Base-by-base conservation (phyloP, 2,888 invertebrate genomes). In the Melinopterus prodromus region DNA sequence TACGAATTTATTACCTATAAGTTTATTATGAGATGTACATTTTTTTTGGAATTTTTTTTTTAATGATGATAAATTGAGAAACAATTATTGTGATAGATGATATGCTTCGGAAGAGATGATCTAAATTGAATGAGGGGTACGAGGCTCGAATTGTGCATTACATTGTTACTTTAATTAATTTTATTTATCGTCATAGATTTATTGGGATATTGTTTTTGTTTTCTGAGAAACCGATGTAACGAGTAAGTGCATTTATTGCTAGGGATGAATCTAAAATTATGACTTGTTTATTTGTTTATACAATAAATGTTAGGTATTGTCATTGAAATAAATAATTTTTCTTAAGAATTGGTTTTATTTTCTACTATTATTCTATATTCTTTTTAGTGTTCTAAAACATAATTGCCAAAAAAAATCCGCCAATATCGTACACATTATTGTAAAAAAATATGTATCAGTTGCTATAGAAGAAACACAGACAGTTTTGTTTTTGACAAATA, bases 221-320 rank as follows among this genome's bases (percentile, higher is more conserved):
- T 53, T 53, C 53, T 7, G 9, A 12, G 12, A 53, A 53, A 53
- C 7, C 7, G 12, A 53, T 7, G 53, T 12, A 53, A 12, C 12
- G 12, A 9, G 7, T 53, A 53, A 53, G 53, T 12, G 53, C 53
- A 1, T 9, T 53, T 26, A 9, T 53, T 53, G 5, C 12, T 53
- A 53, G 53, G 53, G 53, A 53, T 53, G 53, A 53, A 53, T 53
- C 53, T 53, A 53, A 53, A 53, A 53, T 53, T 53, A 53, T 53
- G 53, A 3, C 12, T 53, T 12, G 53, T 53, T 53, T 53, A 53
- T 53, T 53, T 53, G 53, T 53, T 9, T 53, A 53, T 9, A 53
- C 53, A 53, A 9, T 53, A 53, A 53, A 12, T 53, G 53, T 53
- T 53, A 53, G 53, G 12, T 53, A 53, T 53, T 53, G 12, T 53